Evolutionary conservation across 2,797 vertebrate genomes (phyloP).

Genomic region (Anas flavirostris): DNA sequence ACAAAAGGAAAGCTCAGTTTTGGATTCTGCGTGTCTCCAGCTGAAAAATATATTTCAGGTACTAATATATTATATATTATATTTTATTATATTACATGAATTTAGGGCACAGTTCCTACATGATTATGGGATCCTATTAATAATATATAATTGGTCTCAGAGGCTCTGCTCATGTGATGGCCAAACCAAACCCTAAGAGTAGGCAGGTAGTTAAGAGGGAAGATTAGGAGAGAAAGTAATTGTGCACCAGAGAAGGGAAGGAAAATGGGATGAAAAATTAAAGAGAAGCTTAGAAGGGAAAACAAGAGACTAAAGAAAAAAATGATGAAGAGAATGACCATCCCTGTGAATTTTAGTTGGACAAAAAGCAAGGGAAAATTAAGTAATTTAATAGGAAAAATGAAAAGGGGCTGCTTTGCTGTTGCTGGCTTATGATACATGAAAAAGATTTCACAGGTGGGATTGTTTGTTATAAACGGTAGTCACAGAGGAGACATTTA

Average conservation of each 20-base stretch:
- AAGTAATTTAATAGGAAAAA: background rate
- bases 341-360: background rate
- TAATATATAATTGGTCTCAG: rapidly evolving
- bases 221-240: background rate
- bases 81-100: no score
- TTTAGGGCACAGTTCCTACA: background rate
- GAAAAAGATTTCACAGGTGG: background rate
- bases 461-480: background rate
- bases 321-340: background rate
- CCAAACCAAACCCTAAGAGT: background rate
- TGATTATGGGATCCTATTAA: background rate
- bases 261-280: background rate
- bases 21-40: background rate
- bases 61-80: no score
- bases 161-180: background rate
- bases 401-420: rapidly evolving
- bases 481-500: background rate
- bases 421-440: background rate
- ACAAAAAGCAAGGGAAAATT: background rate
- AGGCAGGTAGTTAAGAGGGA: background rate
- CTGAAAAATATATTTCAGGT: background rate
- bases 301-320: background rate
- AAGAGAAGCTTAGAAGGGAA: background rate
- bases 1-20: background rate
- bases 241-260: background rate